phyloP scores from a whole-genome alignment of 1,140 invertebrate species.

The Lasaia peninsularis region DNA sequence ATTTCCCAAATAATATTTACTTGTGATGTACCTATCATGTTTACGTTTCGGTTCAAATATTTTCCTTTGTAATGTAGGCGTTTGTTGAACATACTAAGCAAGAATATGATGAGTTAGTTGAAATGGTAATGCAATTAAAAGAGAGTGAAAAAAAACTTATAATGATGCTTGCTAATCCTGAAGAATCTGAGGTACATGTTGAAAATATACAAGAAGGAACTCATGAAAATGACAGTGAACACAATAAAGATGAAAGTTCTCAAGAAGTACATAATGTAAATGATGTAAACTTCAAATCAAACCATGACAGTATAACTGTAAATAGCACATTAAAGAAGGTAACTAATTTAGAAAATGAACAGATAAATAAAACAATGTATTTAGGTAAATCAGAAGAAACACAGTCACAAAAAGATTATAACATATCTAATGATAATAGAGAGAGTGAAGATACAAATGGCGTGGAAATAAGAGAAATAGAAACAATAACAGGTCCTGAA shows the following conservation, averaged over 20 bases:
- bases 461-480: slow-evolving; percentile 50
- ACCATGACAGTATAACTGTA: slow-evolving; percentile 36
- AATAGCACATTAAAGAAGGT: slow-evolving; percentile 59
- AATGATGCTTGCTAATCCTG: slow-evolving; percentile 49
- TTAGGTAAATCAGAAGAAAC: slow-evolving; percentile 40
- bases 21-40: not conserved
- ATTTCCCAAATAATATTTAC: not conserved
- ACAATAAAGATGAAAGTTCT: slow-evolving; percentile 18
- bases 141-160: slow-evolving; percentile 72
- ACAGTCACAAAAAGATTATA: slow-evolving; percentile 28
- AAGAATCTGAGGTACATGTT: slow-evolving; percentile 45
- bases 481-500: slow-evolving; percentile 33
- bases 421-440: slow-evolving; percentile 27
- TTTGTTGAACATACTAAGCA: slow-evolving; percentile 71
- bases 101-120: slow-evolving; percentile 71
- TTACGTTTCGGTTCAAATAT: slow-evolving; percentile 24
- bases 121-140: slow-evolving; percentile 71
- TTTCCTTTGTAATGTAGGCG: slow-evolving; percentile 51
- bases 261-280: slow-evolving; percentile 18
- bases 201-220: slow-evolving; percentile 32
- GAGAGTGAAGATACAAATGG: slow-evolving; percentile 21
- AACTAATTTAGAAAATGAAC: slow-evolving; percentile 67
- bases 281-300: slow-evolving; percentile 39
- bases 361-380: slow-evolving; percentile 59
- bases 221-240: slow-evolving; percentile 21